Evolutionary conservation across 2,797 vertebrate species (phyloP), one percentile per base, ranked within the genome.

Genomic region (Meda fulgida): DNA sequence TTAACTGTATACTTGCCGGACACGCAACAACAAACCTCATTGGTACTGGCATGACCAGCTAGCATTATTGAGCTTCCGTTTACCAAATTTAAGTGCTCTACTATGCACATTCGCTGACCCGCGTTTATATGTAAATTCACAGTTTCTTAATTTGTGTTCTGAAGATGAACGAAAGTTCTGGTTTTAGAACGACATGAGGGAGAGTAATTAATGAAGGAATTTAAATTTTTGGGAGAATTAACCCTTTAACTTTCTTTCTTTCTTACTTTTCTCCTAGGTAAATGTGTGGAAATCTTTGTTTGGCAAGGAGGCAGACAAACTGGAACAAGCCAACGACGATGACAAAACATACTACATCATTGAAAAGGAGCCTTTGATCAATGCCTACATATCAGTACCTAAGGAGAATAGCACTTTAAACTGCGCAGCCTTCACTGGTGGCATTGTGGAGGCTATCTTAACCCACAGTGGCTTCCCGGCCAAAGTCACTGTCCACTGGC

Each of bases 321-420:
- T 99, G 93, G 98, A 99, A 88, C 98, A 99, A 88, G 98, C 98
- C 92, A 99, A 99, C 4, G 98, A 99, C 0, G 97, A 98, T 0
- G 97, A 97, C 87, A 96, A 97, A 86, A 98, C 97, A 0, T 99
- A 96, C 78, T 99, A 99, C 92, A 98, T 99, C 86, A 99, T 99
- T 0, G 98, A 99, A 89, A 95, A 97, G 78, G 97, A 99, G 87
- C 97, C 98, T 0, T 92, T 99, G 19, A 97, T 99, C 91, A 99
- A 99, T 43, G 91, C 96, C 0, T 99, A 96, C 92, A 98, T 99
- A 88, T 99, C 98, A 0, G 97, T 98, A 31, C 98, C 97, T 79
- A 96, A 96, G 84, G 98, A 99, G 92, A 98, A 98, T 95, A 98
- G 97, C 94, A 98, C 96, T 0, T 93, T 99, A 81, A 99, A 99